These are phyloP conservation scores for Nanorana parkeri DNA, from an alignment of 2,113 vertebrate genomes.

Conservation along the genomic window DNA sequence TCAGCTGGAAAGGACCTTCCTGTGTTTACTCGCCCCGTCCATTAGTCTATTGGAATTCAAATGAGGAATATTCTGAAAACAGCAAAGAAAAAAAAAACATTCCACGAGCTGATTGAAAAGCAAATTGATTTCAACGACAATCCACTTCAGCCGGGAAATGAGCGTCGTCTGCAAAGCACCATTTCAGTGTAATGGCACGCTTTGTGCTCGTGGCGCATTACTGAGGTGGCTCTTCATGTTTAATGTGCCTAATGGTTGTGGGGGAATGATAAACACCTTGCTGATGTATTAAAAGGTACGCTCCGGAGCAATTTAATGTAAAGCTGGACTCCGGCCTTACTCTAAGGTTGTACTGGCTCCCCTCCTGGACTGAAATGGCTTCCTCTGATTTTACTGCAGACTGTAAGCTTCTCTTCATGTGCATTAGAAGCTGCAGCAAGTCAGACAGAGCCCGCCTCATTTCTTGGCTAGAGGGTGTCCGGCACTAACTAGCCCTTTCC, in stretches of 20 bases:
- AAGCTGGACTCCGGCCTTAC: too few relatives aligned
- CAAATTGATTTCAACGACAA: conserved; percentile 51
- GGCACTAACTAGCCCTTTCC: too few relatives aligned
- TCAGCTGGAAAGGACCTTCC: background rate
- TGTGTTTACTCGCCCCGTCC: background rate
- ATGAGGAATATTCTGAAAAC: conserved; percentile 20
- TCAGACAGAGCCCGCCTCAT: too few relatives aligned
- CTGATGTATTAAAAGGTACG: too few relatives aligned
- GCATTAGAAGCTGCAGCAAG: too few relatives aligned
- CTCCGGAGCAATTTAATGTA: too few relatives aligned
- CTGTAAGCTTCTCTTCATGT: too few relatives aligned
- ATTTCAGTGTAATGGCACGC: conserved; percentile 38
- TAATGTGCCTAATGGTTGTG: conserved; percentile 14
- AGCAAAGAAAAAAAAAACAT: background rate
- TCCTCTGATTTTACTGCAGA: too few relatives aligned
- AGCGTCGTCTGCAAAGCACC: conserved; percentile 38
- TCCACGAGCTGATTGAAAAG: conserved; percentile 42
- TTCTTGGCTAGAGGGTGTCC: too few relatives aligned
- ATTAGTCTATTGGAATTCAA: conserved; percentile 28
- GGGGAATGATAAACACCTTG: background rate
- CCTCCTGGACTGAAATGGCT: too few relatives aligned
- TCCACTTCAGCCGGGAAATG: conserved; percentile 36
- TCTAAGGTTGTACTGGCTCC: too few relatives aligned
- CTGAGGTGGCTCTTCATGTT: background rate
- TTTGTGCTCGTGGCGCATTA: background rate